These are phyloP conservation scores for Melinaea menophilus DNA, from an alignment of 2,888 invertebrate genomes.

Conservation along the genomic window DNA sequence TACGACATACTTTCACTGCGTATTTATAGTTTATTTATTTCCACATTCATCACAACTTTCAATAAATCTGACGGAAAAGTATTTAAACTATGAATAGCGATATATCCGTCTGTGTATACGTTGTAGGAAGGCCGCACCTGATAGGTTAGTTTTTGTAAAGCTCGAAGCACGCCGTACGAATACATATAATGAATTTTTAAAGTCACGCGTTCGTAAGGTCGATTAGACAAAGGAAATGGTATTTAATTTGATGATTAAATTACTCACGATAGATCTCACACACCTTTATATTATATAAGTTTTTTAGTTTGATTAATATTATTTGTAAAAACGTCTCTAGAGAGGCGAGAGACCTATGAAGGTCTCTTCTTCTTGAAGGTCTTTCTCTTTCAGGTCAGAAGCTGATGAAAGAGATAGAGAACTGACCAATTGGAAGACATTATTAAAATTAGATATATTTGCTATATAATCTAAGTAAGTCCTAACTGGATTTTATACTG, in stretches of 20 bases:
- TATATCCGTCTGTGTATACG: constrained; percentile 1
- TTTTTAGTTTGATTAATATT: too few species aligned
- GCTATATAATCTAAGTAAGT: too few species aligned
- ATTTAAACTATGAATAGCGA: neutral
- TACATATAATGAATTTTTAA: constrained; percentile 24
- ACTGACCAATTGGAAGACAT: too few species aligned
- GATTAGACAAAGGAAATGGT: constrained; percentile 4
- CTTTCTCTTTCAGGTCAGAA: too few species aligned
- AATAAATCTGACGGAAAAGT: neutral
- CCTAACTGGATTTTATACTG: too few species aligned
- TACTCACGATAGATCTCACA: neutral
- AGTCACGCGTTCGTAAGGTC: neutral
- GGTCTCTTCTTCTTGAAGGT: too few species aligned
- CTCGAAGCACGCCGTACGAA: constrained; percentile 27
- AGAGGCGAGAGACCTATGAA: too few species aligned
- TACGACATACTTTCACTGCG: constrained; percentile 38
- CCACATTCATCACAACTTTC: neutral
- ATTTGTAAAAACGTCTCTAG: too few species aligned
- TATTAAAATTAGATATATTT: too few species aligned
- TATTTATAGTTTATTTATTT: neutral
- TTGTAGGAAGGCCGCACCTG: constrained; percentile 23
- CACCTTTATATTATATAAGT: too few species aligned
- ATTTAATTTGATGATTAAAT: constrained; percentile 5
- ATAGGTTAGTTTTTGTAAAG: constrained; percentile 17
- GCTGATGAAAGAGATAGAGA: too few species aligned